Evolutionary conservation across 2,113 vertebrate species (phyloP), one percentile per base, ranked within the genome.

Genomic region (Leuciscus idus): DNA sequence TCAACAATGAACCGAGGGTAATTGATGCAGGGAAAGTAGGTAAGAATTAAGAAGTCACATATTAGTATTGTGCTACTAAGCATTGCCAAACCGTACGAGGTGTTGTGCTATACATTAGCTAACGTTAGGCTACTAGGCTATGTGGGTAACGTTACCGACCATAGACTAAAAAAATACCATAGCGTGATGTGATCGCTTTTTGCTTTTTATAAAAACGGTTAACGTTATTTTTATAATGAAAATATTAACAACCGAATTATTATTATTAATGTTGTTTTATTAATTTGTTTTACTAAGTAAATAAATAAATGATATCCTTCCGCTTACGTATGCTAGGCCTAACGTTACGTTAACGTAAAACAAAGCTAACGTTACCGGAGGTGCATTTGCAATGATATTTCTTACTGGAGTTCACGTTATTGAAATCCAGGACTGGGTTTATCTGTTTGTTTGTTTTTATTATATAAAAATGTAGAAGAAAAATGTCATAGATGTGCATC

Each of bases 21-120:
- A 90, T 90, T 0, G n/a, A 92, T 7, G 94, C 94, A 33, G 94
- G 89, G 7, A 92, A 88, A 94, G 94, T 94, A 0, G 95, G 95
- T 95, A 85, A 19, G 93, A 43, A 15, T 66, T 61, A 70, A 23
- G 4, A 21, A 70, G 39, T 70, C 0, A 2, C 21, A 72, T 21
- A 21, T 10, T 36, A 17, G 15, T 68, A 19, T 21, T 21, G 33
- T 33, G 28, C 64, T 33, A 68, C 66, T 68, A 33, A 68, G 28
- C 15, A 19, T 8, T 33, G 13, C 11, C 28, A 43, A 33, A 33
- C 6, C 1, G 2, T 33, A 33, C 28, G 6, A 66, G 28, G 30
- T 30, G 26, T 13, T 64, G 61, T 6, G 52, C 52, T 55, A 17
- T 6, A 43, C 7, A 1, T 43, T 55, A 21, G 17, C 52, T 19